These are phyloP conservation scores for Scaptomyza graminum DNA, from an alignment of 1,140 invertebrate species.

Conservation along the genomic window DNA sequence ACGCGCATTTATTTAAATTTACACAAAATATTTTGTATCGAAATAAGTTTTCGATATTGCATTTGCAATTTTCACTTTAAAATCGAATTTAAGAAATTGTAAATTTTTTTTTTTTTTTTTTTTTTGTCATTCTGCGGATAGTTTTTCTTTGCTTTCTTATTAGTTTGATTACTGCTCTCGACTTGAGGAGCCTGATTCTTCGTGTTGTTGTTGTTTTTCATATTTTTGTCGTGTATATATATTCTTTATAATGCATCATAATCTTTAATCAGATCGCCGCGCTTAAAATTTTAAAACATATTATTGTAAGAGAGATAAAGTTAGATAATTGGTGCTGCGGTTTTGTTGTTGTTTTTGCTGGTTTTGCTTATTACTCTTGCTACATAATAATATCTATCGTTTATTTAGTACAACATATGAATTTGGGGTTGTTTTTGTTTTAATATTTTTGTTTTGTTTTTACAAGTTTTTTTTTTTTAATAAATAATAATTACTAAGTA, in stretches of 20 bases:
- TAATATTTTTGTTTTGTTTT: conserved; percentile 30
- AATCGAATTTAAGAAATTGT: conserved; percentile 36
- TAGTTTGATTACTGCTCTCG: conserved; percentile 31
- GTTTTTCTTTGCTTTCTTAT: conserved; percentile 16
- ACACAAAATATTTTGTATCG: conserved; percentile 54
- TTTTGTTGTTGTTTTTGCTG: conserved; percentile 43
- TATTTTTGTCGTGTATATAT: conserved; percentile 41
- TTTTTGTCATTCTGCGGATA: conserved; percentile 34
- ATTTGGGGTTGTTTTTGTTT: conserved; percentile 12
- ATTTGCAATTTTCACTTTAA: conserved; percentile 18
- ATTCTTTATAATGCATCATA: conserved; percentile 78
- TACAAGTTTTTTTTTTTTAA: conserved; percentile 51
- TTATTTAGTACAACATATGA: conserved; percentile 58
- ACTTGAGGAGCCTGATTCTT: conserved; percentile 13
- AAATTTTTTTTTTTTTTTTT: conserved; percentile 23
- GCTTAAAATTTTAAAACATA: conserved; percentile 52
- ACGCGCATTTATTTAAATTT: conserved; percentile 74
- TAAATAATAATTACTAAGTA: conserved; percentile 71
- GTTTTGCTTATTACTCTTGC: conserved; percentile 51
- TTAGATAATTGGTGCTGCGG: conserved; percentile 35
- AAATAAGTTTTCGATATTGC: conserved; percentile 23
- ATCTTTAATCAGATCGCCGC: conserved; percentile 63
- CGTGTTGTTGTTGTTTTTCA: conserved; percentile 3
- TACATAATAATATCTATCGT: conserved; percentile 60
- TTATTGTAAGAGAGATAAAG: conserved; percentile 32